These are phyloP conservation scores for Mythimna impura DNA, from an alignment of 2,888 invertebrate genomes.

Conservation along the genomic window DNA sequence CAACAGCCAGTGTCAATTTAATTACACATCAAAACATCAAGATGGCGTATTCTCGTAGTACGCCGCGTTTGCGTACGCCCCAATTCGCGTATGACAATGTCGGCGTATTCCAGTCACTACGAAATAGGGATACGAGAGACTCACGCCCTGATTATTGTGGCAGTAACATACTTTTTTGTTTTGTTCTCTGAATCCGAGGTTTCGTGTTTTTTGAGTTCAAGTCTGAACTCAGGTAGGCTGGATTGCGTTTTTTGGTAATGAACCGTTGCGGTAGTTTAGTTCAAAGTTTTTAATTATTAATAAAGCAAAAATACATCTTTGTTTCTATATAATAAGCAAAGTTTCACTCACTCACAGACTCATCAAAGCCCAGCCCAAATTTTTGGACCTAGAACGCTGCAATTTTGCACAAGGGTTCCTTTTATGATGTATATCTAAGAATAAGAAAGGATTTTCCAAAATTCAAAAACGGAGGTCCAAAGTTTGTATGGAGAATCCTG, in stretches of 20 bases:
- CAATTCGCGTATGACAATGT: constrained; percentile 66
- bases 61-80: constrained; percentile 66
- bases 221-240: constrained; percentile 32
- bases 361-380: too few relatives aligned
- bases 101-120: constrained; percentile 60
- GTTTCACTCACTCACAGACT: too few relatives aligned
- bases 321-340: too few relatives aligned
- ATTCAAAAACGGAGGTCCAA: too few relatives aligned
- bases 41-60: constrained; percentile 59
- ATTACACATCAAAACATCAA: constrained; percentile 67
- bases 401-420: too few relatives aligned
- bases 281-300: background rate
- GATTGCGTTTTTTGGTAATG: constrained; percentile 48
- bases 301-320: background rate
- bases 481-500: too few relatives aligned
- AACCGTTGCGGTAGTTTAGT: background rate
- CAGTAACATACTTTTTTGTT: constrained; percentile 61
- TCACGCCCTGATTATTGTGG: constrained; percentile 67
- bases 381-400: too few relatives aligned
- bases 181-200: constrained; percentile 42
- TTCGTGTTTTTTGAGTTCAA: constrained; percentile 48
- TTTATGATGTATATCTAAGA: too few relatives aligned
- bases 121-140: constrained; percentile 57
- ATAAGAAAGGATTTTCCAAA: too few relatives aligned
- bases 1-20: constrained; percentile 64